Evolutionary conservation across 2,888 invertebrate species (phyloP).

Genomic region (Agrilus biguttatus): DNA sequence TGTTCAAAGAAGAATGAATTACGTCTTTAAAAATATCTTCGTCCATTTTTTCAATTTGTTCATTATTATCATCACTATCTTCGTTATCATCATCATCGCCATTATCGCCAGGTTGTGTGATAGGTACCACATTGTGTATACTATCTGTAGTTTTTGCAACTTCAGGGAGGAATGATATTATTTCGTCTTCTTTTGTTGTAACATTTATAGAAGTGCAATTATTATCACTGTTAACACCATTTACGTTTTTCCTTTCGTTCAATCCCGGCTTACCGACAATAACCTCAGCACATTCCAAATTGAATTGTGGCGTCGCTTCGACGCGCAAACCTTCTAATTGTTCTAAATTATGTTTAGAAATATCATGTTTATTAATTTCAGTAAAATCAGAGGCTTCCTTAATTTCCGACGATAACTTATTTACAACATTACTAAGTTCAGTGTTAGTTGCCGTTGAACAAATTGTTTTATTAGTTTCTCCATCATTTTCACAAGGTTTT

Average conservation of each 20-base stretch:
- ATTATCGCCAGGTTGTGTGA: neutral
- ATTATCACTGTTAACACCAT: neutral
- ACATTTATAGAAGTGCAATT: neutral
- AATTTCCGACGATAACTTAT: too few species aligned
- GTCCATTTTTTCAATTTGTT: constrained; percentile 3
- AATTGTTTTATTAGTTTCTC: too few species aligned
- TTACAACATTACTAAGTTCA: neutral
- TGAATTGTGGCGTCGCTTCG: too few species aligned
- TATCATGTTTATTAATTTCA: too few species aligned
- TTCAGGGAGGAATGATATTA: constrained; percentile 1
- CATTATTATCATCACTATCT: constrained; percentile 10
- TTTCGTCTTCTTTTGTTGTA: constrained; percentile 2
- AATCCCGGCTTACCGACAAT: too few species aligned
- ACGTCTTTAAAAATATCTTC: constrained; percentile 1
- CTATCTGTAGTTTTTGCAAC: neutral
- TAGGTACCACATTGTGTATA: neutral
- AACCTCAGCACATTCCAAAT: too few species aligned
- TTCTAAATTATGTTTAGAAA: too few species aligned
- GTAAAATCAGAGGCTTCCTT: too few species aligned
- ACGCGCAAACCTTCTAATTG: too few species aligned
- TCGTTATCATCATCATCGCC: constrained; percentile 3
- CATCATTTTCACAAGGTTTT: too few species aligned
- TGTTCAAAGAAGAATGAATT: too few species aligned
- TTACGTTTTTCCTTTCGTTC: neutral
- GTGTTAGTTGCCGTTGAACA: neutral